Evolutionary conservation across 1,140 invertebrate species (phyloP).

Genomic region (Episyrphus balteatus): DNA sequence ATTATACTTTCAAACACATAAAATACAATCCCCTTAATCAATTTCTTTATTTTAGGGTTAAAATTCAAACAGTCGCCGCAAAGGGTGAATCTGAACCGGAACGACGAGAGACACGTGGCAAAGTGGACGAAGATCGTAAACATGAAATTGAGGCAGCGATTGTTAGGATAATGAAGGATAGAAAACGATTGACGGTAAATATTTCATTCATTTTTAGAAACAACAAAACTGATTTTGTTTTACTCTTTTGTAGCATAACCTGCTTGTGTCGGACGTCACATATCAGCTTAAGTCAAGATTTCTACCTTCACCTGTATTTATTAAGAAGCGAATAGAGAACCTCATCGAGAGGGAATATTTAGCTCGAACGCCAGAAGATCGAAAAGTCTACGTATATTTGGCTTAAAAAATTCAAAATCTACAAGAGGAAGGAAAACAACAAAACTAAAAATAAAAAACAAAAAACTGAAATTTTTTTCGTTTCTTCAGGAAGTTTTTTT

Average conservation of each 20-base stretch:
- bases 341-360: conserved; percentile 98
- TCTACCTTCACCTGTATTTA: conserved; percentile 92
- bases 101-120: conserved; percentile 90
- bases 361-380: conserved; percentile 89
- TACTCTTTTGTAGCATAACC: conserved; percentile 59
- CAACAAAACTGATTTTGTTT: neutral
- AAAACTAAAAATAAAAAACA: no score
- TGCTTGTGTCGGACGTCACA: conserved; percentile 94
- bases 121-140: conserved; percentile 98
- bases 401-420: conserved; percentile 45
- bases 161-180: conserved; percentile 98
- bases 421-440: no score
- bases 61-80: conserved; percentile 89
- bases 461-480: no score
- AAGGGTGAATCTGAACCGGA: conserved; percentile 99
- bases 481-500: no score
- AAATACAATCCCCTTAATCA: neutral
- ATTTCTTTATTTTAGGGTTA: conserved; percentile 51
- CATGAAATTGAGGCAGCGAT: conserved; percentile 99
- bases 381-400: conserved; percentile 87
- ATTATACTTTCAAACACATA: neutral
- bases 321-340: conserved; percentile 98
- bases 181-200: conserved; percentile 81
- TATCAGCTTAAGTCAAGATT: conserved; percentile 94
- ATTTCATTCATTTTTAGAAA: neutral